Conservation (phyloP, 2,888 invertebrate species). For the Acanthopleura granulata region DNA sequence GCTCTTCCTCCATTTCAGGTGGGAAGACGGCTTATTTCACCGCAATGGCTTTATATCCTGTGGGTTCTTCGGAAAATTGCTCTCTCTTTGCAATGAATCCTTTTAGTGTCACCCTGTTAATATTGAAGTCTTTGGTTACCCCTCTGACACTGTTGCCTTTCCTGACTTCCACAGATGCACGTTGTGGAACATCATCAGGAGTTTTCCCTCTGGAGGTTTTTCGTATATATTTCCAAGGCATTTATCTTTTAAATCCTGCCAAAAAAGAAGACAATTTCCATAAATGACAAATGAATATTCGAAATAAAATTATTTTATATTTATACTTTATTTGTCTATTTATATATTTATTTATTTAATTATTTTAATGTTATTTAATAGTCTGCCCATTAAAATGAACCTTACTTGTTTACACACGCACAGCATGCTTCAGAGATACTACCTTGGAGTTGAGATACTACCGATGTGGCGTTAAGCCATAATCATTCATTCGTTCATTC, state of each 20-base stretch:
- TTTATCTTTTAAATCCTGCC: background rate
- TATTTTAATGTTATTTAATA: no score
- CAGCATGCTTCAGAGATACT: no score
- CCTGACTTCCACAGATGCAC: background rate
- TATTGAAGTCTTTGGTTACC: constrained; percentile 23
- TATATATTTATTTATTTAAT: background rate
- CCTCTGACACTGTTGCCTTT: constrained; percentile 6
- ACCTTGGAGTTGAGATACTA: no score
- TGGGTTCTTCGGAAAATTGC: background rate
- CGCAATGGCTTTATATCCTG: constrained; percentile 11
- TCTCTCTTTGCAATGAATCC: constrained; percentile 17
- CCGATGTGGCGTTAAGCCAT: no score
- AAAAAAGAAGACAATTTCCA: background rate
- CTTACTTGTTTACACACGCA: no score
- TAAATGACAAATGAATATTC: constrained; percentile 3
- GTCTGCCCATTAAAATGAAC: no score
- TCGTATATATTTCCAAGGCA: background rate
- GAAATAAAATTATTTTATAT: background rate
- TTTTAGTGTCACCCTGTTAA: constrained; percentile 21
- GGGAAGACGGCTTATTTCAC: constrained; percentile 19
- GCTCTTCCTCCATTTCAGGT: constrained; percentile 21
- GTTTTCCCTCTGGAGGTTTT: background rate
- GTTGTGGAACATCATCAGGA: constrained; percentile 8
- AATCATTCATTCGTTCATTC: no score
- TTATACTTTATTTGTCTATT: background rate